A percentile compares a stretch with the other conserved stretches of the same genome.
Evolutionary conservation across 2,797 vertebrate species (phyloP).

Genomic region (Esox lucius): DNA sequence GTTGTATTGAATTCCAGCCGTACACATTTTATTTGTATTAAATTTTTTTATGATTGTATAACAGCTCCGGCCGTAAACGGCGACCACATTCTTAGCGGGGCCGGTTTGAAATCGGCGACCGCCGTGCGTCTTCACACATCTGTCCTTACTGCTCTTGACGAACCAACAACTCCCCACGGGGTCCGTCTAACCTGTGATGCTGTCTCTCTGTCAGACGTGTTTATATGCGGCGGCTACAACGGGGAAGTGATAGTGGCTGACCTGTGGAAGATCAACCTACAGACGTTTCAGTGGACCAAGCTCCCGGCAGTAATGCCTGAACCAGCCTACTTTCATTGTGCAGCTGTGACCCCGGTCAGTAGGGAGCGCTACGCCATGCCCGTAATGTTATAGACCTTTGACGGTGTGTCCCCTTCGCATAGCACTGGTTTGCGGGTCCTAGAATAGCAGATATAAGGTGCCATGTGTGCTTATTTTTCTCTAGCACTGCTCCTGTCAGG

Average conservation of each 20-base stretch:
- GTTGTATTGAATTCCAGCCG: not conserved
- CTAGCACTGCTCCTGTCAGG: not conserved
- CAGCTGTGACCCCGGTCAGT: constrained; percentile 95
- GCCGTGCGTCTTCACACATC: not conserved
- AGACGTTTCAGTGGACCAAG: constrained; percentile 92
- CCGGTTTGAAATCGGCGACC: not conserved
- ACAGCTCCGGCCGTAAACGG: too few relatives aligned
- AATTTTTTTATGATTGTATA: too few relatives aligned
- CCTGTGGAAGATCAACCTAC: constrained; percentile 93
- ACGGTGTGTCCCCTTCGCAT: not conserved
- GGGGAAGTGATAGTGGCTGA: constrained; percentile 93
- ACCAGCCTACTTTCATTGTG: constrained; percentile 97
- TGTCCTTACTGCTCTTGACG: not conserved
- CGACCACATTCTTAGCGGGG: not conserved
- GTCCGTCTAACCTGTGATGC: not conserved
- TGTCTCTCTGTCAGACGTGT: constrained; percentile 81
- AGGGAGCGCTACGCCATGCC: not conserved
- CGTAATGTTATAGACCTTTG: too few relatives aligned
- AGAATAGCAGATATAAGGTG: not conserved
- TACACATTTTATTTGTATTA: too few relatives aligned
- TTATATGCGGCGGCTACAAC: constrained; percentile 95
- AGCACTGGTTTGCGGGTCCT: not conserved
- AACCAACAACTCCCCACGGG: not conserved
- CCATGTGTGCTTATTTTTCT: not conserved
- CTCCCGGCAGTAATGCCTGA: constrained; percentile 94